Evolutionary conservation across 2,113 vertebrate genomes (phyloP), one percentile per base, ranked within the genome.

Genomic region (Zonotrichia leucophrys): DNA sequence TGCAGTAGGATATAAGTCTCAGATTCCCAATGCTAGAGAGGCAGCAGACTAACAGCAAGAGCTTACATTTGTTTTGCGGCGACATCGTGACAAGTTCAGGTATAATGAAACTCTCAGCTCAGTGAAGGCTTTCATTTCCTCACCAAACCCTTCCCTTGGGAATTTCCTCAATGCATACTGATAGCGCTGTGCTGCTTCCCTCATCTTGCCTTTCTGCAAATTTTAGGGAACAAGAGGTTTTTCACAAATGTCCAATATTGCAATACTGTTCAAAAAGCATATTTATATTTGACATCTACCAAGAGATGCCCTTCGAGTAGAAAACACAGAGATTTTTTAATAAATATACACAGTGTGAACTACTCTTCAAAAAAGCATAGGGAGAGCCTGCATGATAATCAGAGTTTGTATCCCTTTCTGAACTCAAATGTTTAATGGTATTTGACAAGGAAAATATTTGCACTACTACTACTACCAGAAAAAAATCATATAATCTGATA

Each of bases 61-160:
- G 59, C 99, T 99, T 98, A 99, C 99, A 1, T 99, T 99, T 94
- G 99, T 99, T 98, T 99, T 99, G 79, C 99, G 98, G 92, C 99
- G 99, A 94, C 99, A 99, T 67, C 99, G 98, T 56, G 99, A 99
- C 82, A 99, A 87, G 80, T 99, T 99, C 74, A 99, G 98, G 96
- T 99, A 99, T 18, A 99, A 96, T 9, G 99, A 99, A 64, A 99
- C 99, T 85, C 98, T 97, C 25, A 99, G 98, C 93, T 99, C 99
- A 93, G 98, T 99, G 94, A 99, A 99, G 0, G 98, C 98, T 97
- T 99, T 99, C 96, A 99, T 98, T 95, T 99, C 99, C 83, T 99
- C 99, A 37, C 99, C 99, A 31, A 99, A 98, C 30, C 99, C 99
- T 97, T 99, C 99, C 88, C 99, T 97, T 3, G 99, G 99, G 97